A percentile compares a stretch with the other conserved stretches of the same genome.
These are phyloP conservation scores for Acromyrmex charruanus DNA, from an alignment of 1,140 invertebrate species.

Conservation along the genomic window DNA sequence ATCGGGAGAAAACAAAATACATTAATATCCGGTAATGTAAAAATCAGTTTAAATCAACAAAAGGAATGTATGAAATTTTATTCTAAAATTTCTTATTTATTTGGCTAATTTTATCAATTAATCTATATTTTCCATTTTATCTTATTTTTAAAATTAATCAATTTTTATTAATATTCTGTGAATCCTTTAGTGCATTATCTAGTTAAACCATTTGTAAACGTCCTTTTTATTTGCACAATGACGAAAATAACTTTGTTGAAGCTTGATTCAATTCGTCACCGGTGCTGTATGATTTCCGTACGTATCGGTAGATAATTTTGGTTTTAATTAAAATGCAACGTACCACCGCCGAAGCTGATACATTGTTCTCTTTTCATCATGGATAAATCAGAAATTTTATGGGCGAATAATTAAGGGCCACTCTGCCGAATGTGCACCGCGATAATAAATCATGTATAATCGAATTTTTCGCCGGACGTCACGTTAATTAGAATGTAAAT, in stretches of 20 bases:
- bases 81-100: background rate
- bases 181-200: background rate
- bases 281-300: conserved; percentile 21
- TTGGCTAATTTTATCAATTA: conserved; percentile 1
- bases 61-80: background rate
- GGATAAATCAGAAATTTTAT: conserved; percentile 57
- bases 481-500: conserved; percentile 62
- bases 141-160: conserved; percentile 4
- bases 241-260: conserved; percentile 35
- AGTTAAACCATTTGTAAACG: background rate
- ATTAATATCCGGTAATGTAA: conserved; percentile 20
- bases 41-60: background rate
- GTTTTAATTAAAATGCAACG: conserved; percentile 57
- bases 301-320: conserved; percentile 48
- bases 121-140: background rate
- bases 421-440: conserved; percentile 18
- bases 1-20: background rate
- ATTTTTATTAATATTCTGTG: background rate
- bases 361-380: conserved; percentile 41
- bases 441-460: conserved; percentile 55
- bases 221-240: background rate
- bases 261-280: conserved; percentile 13
- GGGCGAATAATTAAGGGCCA: conserved; percentile 52
- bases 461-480: conserved; percentile 46
- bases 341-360: background rate